Base-by-base conservation (phyloP, 2,113 vertebrate species). In the Chaenogobius annularis region DNA sequence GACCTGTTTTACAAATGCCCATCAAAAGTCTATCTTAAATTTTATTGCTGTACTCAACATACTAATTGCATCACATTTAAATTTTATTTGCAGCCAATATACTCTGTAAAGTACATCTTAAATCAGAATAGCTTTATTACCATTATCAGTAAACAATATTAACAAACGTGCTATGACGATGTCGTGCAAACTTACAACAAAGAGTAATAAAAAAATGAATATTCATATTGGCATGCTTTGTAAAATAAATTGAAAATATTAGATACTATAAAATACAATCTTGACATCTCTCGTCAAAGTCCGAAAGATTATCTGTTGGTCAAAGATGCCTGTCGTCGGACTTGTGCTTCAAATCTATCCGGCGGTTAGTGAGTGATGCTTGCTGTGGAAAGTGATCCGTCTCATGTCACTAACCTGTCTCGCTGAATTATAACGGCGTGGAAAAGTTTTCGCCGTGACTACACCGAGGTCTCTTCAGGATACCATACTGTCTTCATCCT, bases 361-460 rank as follows among this genome's bases (percentile, higher is more conserved):
- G 70, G 56, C 47, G 54, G 26, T 37, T 31, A 9, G 59, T 58
- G 55, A 55, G 65, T 79, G 58, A 37, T 69, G 66, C 66, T 44
- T 4, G 26, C 69, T 77, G 63, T 75, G 59, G 72, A 77, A 43
- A 26, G 58, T 79, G 76, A 84, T 77, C 78, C 68, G 20, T 58
- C 82, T 73, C 80, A 75, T 77, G 82, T 74, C 66, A 54, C 37
- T 44, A 61, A 69, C 66, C 72, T 59, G 73, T 66, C 47, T 70
- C 54, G 62, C 62, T 77, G 75, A 80, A 62, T 74, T 69, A 77
- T n/a, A 72, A 52, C 65, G 10, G 46, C 66, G 15, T 75, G 65
- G 69, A 66, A 81, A 68, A 59, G 79, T 71, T 78, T 78, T 83
- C 70, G 73, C 47, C 54, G 54, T 73, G 73, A 69, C 50, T n/a